These are phyloP conservation scores for Kryptopterus vitreolus DNA, from an alignment of 2,797 vertebrate genomes.

Conservation along the genomic window DNA sequence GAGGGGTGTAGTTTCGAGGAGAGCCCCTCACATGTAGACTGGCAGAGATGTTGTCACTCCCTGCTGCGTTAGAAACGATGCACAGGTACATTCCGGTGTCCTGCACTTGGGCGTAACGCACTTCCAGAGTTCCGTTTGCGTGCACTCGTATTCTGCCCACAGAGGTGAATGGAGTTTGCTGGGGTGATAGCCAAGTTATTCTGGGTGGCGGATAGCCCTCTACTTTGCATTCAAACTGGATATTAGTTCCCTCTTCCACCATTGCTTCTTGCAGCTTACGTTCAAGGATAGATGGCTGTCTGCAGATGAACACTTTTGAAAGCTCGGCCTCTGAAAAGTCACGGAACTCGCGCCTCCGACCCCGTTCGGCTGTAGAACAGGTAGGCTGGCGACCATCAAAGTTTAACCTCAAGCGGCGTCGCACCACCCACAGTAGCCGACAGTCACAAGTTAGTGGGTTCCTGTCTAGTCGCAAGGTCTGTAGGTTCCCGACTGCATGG, in stretches of 20 bases:
- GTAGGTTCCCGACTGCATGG: constrained; percentile 81
- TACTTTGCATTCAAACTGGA: constrained; percentile 79
- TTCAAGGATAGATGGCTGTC: constrained; percentile 74
- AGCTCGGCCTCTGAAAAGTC: constrained; percentile 83
- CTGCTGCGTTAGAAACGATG: constrained; percentile 81
- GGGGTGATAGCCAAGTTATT: constrained; percentile 81
- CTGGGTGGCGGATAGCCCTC: constrained; percentile 82
- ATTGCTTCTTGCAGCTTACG: constrained; percentile 71
- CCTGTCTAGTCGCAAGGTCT: constrained; percentile 81
- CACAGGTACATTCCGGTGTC: constrained; percentile 83
- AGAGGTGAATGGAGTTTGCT: constrained; percentile 66
- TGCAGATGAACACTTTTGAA: constrained; percentile 78
- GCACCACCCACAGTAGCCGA: constrained; percentile 86
- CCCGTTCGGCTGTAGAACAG: constrained; percentile 72
- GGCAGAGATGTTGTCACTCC: constrained; percentile 82
- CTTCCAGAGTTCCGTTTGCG: constrained; percentile 81
- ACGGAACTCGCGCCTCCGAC: constrained; percentile 73
- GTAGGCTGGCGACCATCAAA: constrained; percentile 81
- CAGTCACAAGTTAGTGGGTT: constrained; percentile 90
- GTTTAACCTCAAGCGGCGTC: constrained; percentile 73
- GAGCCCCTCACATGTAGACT: constrained; percentile 77
- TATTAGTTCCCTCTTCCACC: constrained; percentile 78
- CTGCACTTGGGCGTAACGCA: constrained; percentile 79
- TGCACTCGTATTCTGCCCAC: constrained; percentile 77
- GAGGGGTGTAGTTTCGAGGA: constrained; percentile 69